Evolutionary conservation across 2,888 invertebrate genomes (phyloP), one percentile per base, ranked within the genome.

Genomic region (Empis stercorea): DNA sequence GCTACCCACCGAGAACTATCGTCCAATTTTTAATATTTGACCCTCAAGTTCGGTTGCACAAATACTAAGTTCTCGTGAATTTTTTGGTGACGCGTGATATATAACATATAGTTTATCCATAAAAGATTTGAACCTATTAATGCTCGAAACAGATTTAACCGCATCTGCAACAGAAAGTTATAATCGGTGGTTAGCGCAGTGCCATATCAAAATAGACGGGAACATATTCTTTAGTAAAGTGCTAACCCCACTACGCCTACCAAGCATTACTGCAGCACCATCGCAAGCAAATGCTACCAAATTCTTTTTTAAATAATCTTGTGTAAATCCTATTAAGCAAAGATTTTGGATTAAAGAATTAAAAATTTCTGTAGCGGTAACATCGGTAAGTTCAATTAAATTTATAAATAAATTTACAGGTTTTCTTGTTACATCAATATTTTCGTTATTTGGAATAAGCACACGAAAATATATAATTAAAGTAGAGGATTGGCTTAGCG

Each of bases 341-440:
- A 38, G 38, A 38, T 38, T 38, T 38, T 38, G 20, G 16, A 38
- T 38, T 38, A 38, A 38, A 38, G 20, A 38, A 38, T 38, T 38
- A 38, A 38, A 38, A 38, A 38, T 38, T 38, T 7, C 38, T 38
- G 38, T 38, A 17, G 38, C 38, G 38, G 38, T 38, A 38, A 38
- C 38, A 38, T 38, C 38, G 38, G 10, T 38, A 38, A 38, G 38
- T 38, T 38, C 38, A 38, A 38, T 38, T 38, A 38, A 38, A 38
- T 38, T 38, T 38, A 37, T 37, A 37, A 37, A 37, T 37, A 37
- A 37, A 37, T 37, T 37, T 37, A 37, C 37, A 15, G 37, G 37
- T 37, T 37, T 37, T 37, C 37, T 37, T 37, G 37, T 37, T 37
- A 37, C 37, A 37, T 37, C 37, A 14, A 37, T 37, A 15, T 37